A percentile compares a stretch with the other conserved stretches of the same genome.
phyloP scores from a whole-genome alignment of 2,113 vertebrate species.

The Atrichornis clamosus region DNA sequence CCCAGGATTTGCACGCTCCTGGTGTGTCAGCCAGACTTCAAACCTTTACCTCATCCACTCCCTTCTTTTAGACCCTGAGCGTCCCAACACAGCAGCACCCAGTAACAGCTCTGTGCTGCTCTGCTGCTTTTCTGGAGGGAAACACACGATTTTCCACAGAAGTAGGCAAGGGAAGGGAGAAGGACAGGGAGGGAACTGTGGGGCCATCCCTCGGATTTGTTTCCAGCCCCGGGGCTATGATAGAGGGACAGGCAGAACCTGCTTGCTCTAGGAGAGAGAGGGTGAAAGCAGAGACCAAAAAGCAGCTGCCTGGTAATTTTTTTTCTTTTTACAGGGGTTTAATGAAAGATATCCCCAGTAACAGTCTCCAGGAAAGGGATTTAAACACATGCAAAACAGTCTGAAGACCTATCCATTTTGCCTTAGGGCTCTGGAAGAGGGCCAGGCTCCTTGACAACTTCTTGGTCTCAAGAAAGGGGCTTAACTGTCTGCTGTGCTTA shows the following conservation, averaged over 20 bases:
- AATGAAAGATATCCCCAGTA: background rate
- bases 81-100: background rate
- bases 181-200: background rate
- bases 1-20: background rate
- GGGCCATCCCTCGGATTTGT: background rate
- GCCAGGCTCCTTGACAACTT: background rate
- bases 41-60: background rate
- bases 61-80: accelerated
- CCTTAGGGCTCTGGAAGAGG: background rate
- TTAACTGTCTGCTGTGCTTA: background rate
- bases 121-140: background rate
- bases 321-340: background rate
- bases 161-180: background rate
- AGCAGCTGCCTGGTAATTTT: background rate
- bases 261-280: background rate
- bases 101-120: background rate
- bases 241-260: background rate
- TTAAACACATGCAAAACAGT: background rate
- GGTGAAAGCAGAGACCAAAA: background rate
- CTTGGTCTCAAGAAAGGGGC: background rate
- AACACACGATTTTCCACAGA: background rate
- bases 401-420: background rate
- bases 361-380: background rate
- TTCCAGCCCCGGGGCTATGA: accelerated
- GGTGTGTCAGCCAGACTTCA: background rate